Base-by-base conservation (phyloP, 2,797 vertebrate species). In the Poeciliopsis infans region DNA sequence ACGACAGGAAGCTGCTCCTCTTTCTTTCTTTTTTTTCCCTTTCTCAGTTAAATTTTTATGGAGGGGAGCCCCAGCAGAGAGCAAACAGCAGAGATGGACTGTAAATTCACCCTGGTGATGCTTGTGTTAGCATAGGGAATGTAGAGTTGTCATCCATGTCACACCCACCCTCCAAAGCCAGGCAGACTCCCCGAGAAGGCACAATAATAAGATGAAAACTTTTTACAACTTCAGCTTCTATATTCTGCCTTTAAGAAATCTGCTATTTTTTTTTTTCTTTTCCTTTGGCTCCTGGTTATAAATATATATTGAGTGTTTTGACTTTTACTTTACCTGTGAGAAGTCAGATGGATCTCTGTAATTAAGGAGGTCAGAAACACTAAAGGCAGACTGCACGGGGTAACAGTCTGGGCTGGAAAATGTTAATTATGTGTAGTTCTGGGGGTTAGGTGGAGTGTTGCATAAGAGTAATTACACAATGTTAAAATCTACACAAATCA, bases 71-170 rank as follows among this genome's bases (percentile, higher is more conserved):
- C 77, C 84, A 78, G 28, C 85, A 83, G 55, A 76, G 80, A 82
- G 53, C 33, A 66, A 72, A 57, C 73, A 72, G 82, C 71, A 75
- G 80, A 78, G 81, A 85, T 68, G 82, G 81, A 75, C 82, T 87
- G 87, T 86, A 85, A 88, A 87, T 87, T 93, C 88, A 83, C 86
- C 88, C 66, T 20, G 88, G 85, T 72, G 51, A 92, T 75, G 83
- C 76, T 79, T 75, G 72, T 77, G 84, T 88, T 87, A 55, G 83
- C 82, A 75, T 81, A 12, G 85, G 82, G 89, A 92, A 92, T 91
- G 89, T 47, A 8, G 69, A 73, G 77, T 68, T 82, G 85, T 87
- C 82, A 82, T 75, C 74, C 88, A 81, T 68, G 68, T 86, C 82
- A 76, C 80, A 53, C 75, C 76, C 83, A 57, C 78, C 78, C 83